phyloP scores from a whole-genome alignment of 2,888 invertebrate species.

The Rotaria socialis region DNA sequence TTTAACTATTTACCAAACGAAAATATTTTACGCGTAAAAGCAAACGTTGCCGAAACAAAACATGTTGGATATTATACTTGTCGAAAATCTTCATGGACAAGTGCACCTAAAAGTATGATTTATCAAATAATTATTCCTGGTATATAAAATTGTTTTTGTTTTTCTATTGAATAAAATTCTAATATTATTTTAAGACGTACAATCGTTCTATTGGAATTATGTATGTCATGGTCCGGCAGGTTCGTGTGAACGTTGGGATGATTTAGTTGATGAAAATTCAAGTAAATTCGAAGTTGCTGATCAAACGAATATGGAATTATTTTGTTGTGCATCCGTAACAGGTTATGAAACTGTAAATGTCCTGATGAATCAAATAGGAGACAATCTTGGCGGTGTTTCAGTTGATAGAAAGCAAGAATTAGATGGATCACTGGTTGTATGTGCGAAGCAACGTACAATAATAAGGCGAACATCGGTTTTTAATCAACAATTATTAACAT shows the following conservation, averaged over 20 bases:
- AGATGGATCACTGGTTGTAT: conserved; percentile 1
- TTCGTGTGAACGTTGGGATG: not conserved
- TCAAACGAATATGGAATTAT: not conserved
- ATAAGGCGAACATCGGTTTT: not conserved
- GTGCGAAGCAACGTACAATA: conserved; percentile 10
- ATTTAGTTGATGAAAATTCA: not conserved
- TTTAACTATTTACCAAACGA: not conserved
- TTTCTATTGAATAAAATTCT: not conserved
- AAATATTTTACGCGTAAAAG: not conserved
- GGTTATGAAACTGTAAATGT: conserved; percentile 21
- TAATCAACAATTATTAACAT: not conserved
- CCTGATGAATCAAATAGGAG: not conserved
- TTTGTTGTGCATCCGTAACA: conserved; percentile 19
- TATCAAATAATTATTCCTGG: conserved; percentile 7
- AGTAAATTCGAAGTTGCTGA: conserved; percentile 17
- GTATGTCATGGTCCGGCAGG: not conserved
- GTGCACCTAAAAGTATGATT: not conserved
- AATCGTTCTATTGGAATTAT: conserved; percentile 11
- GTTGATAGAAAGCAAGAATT: not conserved
- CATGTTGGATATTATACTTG: not conserved
- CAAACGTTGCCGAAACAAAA: not conserved
- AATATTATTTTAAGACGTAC: not conserved
- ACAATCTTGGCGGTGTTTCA: not conserved
- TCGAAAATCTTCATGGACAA: not conserved
- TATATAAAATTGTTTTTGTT: not conserved